Conservation (phyloP, 1,140 invertebrate species). For the Hypsibius dujardini region DNA sequence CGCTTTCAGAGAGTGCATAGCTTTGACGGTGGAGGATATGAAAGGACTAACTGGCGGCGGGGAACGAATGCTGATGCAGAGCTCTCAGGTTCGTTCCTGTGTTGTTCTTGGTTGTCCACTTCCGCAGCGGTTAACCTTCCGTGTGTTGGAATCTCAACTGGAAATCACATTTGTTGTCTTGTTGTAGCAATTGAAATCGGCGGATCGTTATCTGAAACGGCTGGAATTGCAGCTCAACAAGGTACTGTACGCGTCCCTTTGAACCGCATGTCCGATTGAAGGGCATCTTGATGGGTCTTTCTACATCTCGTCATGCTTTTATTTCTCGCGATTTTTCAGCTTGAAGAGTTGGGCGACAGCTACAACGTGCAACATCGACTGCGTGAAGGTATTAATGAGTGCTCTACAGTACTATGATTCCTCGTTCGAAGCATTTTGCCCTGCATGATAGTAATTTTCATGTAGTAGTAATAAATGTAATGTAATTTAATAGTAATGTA, state of each 20-base stretch:
- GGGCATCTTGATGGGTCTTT: too few species aligned
- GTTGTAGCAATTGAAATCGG: constrained; percentile 37
- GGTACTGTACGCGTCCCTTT: constrained; percentile 23
- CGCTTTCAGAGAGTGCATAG: constrained; percentile 24
- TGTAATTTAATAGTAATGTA: too few species aligned
- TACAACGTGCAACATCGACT: constrained; percentile 38
- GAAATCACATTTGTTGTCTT: constrained; percentile 16
- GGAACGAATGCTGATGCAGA: constrained; percentile 26
- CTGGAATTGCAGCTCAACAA: constrained; percentile 39
- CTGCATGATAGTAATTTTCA: not conserved
- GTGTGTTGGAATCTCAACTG: too few species aligned
- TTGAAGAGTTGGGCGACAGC: constrained; percentile 39
- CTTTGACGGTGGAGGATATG: constrained; percentile 28
- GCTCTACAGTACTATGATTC: constrained; percentile 1
- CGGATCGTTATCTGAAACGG: constrained; percentile 37
- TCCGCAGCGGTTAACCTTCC: too few species aligned
- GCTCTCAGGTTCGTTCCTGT: constrained; percentile 25
- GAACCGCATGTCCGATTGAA: too few species aligned
- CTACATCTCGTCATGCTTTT: too few species aligned
- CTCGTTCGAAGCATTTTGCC: constrained; percentile 18
- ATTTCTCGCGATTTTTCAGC: constrained; percentile 26
- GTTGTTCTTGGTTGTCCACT: not conserved
- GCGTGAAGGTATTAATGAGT: constrained; percentile 31
- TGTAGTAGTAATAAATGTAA: too few species aligned
- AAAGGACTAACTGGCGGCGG: constrained; percentile 26